Evolutionary conservation across 2,113 vertebrate species (phyloP).

Genomic region (Cyrtonyx montezumae): DNA sequence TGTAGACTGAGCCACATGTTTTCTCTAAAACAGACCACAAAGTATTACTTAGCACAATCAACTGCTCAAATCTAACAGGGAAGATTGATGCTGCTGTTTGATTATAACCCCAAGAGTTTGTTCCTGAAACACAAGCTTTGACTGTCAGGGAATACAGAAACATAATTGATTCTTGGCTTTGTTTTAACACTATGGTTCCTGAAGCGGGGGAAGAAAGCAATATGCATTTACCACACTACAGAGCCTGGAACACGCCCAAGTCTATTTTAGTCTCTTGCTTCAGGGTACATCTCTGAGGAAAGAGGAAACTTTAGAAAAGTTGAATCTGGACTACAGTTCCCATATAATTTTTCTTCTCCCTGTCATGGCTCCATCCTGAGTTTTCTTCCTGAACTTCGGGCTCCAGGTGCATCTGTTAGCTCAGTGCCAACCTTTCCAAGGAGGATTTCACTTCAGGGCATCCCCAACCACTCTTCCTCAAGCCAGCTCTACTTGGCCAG

Average conservation of each 20-base stretch:
- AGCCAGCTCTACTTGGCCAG: neutral
- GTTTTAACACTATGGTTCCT: conserved; percentile 10
- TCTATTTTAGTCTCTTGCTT: conserved; percentile 37
- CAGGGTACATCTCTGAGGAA: conserved; percentile 23
- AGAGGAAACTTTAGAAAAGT: conserved; percentile 42
- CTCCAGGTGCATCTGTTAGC: neutral
- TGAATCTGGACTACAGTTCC: neutral
- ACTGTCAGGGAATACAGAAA: conserved; percentile 6
- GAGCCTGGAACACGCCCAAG: conserved; percentile 18
- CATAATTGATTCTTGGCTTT: conserved; percentile 19
- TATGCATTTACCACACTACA: neutral
- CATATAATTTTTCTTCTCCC: neutral
- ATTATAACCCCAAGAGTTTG: conserved; percentile 28
- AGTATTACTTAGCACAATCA: conserved; percentile 25
- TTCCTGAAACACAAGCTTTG: conserved; percentile 39
- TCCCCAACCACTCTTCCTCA: neutral
- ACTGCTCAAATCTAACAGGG: conserved; percentile 2
- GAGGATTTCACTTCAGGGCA: neutral
- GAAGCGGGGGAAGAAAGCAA: neutral
- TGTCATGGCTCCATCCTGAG: neutral
- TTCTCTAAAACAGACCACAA: conserved; percentile 31
- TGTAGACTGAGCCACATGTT: neutral
- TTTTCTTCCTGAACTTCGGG: neutral
- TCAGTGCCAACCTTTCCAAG: neutral
- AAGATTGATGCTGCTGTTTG: conserved; percentile 13